These are phyloP conservation scores for Drosophila fuyamai DNA, from an alignment of 1,140 invertebrate genomes.

Conservation along the genomic window DNA sequence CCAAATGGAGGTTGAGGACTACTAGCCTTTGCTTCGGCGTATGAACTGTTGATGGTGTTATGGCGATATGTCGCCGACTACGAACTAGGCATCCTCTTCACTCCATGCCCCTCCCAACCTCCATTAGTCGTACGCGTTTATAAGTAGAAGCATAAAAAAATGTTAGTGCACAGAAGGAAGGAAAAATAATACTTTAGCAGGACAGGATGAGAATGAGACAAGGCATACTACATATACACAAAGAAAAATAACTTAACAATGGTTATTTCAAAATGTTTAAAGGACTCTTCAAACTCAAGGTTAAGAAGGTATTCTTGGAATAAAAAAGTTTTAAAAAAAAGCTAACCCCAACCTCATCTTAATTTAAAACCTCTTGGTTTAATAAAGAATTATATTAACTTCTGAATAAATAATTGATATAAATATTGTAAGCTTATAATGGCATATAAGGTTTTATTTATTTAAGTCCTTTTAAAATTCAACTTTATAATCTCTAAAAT, in stretches of 20 bases:
- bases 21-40: constrained; percentile 43
- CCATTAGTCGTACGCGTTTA: constrained; percentile 46
- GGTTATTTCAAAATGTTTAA: not conserved
- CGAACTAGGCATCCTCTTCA: constrained; percentile 28
- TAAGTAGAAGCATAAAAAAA: constrained; percentile 74
- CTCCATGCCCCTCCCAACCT: constrained; percentile 15
- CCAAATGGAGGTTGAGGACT: constrained; percentile 36
- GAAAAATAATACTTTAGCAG: constrained; percentile 61
- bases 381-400: too few relatives aligned
- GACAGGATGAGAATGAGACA: constrained; percentile 28
- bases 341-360: too few relatives aligned
- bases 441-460: too few relatives aligned
- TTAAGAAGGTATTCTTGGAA: too few relatives aligned
- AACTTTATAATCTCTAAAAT: too few relatives aligned
- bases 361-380: too few relatives aligned
- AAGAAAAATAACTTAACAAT: constrained; percentile 4
- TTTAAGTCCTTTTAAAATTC: too few relatives aligned
- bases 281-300: not conserved
- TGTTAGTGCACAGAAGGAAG: constrained; percentile 59
- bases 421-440: too few relatives aligned
- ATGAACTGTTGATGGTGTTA: constrained; percentile 83
- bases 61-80: constrained; percentile 77
- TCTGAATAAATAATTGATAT: too few relatives aligned
- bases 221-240: constrained; percentile 9
- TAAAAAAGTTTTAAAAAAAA: too few relatives aligned